Percentiles rank a stretch among this genome's conserved stretches.
phyloP scores from a whole-genome alignment of 2,888 invertebrate species.

The Spialia ferax region DNA sequence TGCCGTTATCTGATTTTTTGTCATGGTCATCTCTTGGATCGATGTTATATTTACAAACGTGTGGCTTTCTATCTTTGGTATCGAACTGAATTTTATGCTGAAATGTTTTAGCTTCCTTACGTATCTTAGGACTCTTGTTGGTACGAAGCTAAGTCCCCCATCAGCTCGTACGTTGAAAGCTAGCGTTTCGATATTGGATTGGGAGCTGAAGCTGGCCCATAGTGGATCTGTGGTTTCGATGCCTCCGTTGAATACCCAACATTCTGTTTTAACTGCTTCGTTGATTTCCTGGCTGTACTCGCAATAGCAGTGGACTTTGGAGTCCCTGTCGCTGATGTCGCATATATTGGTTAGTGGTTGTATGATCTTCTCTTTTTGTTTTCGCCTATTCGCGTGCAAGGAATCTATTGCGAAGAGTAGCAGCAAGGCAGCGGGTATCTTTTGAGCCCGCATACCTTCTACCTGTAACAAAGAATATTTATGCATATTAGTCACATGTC shows the following conservation, averaged over 20 bases:
- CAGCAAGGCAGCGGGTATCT: slow-evolving; percentile 82
- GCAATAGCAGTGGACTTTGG: slow-evolving; percentile 90
- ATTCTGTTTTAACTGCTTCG: slow-evolving; percentile 90
- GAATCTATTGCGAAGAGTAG: slow-evolving; percentile 81
- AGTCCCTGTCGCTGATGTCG: slow-evolving; percentile 83
- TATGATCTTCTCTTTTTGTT: slow-evolving; percentile 73
- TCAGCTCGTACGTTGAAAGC: slow-evolving; percentile 90
- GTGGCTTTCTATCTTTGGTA: slow-evolving; percentile 89
- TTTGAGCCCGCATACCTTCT: slow-evolving; percentile 83
- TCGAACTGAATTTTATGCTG: slow-evolving; percentile 90
- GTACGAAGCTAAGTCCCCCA: slow-evolving; percentile 90
- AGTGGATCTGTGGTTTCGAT: slow-evolving; percentile 89
- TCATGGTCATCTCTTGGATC: slow-evolving; percentile 89
- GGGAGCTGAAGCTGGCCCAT: slow-evolving; percentile 91
- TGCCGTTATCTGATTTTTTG: slow-evolving; percentile 89
- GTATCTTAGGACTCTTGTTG: slow-evolving; percentile 90
- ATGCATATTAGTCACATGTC: neutral
- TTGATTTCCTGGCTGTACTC: slow-evolving; percentile 84
- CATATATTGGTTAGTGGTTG: slow-evolving; percentile 81
- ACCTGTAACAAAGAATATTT: slow-evolving; percentile 72
- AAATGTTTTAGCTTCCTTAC: slow-evolving; percentile 89
- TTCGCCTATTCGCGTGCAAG: slow-evolving; percentile 76
- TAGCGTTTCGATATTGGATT: slow-evolving; percentile 89
- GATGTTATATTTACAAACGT: slow-evolving; percentile 92
- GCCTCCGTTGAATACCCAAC: slow-evolving; percentile 91